Conservation (phyloP, 2,888 invertebrate species). For the Elegia similella region DNA sequence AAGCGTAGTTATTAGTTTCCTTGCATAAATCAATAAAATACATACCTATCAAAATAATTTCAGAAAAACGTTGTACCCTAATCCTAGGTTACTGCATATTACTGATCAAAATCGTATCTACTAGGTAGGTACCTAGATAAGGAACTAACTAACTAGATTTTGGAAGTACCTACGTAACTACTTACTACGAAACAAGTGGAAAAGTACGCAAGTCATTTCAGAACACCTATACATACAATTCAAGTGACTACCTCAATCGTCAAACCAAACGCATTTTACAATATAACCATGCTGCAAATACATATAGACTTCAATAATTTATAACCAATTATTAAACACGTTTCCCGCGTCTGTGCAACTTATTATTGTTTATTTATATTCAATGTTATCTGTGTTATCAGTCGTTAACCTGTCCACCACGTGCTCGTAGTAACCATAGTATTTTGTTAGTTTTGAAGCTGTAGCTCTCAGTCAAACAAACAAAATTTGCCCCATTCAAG, state of each 20-base stretch:
- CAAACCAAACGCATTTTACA: not conserved
- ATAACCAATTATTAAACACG: not conserved
- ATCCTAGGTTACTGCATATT: no score
- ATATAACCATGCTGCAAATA: not conserved
- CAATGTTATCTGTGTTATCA: constrained; percentile 72
- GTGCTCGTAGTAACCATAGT: constrained; percentile 73
- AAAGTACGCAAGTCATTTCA: not conserved
- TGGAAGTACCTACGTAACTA: no score
- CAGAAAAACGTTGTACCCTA: not conserved
- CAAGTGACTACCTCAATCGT: not conserved
- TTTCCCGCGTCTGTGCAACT: not conserved
- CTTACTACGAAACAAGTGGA: no score
- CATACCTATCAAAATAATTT: not conserved
- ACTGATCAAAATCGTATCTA: no score
- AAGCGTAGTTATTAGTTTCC: no score
- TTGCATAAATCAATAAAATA: not conserved
- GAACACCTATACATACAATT: not conserved
- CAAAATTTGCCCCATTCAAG: constrained; percentile 77
- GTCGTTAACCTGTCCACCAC: constrained; percentile 75
- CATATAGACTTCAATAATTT: not conserved
- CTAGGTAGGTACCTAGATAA: no score
- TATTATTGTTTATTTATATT: constrained; percentile 70
- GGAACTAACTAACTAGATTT: no score
- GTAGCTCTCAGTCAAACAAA: constrained; percentile 77
- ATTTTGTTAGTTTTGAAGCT: constrained; percentile 79